phyloP scores from a whole-genome alignment of 2,113 vertebrate species.

The Aplodontia rufa region DNA sequence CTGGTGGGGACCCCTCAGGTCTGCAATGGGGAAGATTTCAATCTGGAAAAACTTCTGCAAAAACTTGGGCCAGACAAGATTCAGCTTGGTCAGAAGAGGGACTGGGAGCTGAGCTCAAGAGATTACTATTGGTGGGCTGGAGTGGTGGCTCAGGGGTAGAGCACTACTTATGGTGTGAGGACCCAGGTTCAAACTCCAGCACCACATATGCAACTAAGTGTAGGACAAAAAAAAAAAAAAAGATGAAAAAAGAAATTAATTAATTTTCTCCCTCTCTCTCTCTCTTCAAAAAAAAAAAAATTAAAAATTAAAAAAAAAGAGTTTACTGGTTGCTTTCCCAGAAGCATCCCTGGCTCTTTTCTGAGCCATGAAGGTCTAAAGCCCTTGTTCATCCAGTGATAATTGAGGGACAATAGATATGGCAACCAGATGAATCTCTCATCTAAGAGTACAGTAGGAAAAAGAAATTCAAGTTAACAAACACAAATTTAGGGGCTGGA shows the following conservation, averaged over 20 bases:
- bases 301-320: no score
- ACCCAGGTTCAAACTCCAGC: no score
- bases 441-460: background rate
- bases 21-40: background rate
- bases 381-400: background rate
- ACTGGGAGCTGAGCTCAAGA: background rate
- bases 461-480: background rate
- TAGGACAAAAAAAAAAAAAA: no score
- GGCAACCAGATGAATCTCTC: background rate
- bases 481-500: no score
- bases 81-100: background rate
- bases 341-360: background rate
- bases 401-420: accelerated
- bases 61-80: background rate
- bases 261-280: no score
- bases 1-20: background rate
- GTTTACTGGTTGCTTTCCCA: background rate
- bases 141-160: no score
- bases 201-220: no score
- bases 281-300: no score
- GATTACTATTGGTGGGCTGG: background rate
- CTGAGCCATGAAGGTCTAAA: background rate
- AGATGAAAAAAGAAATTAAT: no score
- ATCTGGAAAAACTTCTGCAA: background rate
- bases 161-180: no score